phyloP scores from a whole-genome alignment of 2,113 vertebrate genomes.

The Petrocephalus zakoni region DNA sequence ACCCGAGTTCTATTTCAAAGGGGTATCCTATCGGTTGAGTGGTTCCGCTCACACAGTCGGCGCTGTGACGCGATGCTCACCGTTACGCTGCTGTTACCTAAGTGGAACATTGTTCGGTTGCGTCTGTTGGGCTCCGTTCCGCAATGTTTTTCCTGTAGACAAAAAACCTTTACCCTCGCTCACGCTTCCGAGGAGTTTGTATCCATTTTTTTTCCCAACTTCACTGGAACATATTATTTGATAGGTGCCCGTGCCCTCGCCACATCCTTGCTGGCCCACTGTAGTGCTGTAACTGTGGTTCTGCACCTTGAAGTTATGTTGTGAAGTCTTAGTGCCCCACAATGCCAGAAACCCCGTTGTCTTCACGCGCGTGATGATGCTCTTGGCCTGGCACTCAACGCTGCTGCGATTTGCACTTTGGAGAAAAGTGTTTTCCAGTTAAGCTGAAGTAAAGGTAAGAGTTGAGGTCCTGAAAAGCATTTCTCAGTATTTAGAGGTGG shows the following conservation, averaged over 20 bases:
- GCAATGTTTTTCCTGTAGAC: neutral
- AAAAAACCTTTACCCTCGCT: constrained; percentile 1
- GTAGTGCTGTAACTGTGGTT: neutral
- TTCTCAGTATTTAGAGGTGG: neutral
- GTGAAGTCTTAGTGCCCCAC: neutral
- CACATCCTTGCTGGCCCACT: neutral
- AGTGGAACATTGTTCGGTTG: neutral
- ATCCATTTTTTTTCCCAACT: neutral
- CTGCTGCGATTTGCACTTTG: neutral
- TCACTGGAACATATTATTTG: neutral
- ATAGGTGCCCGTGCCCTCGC: neutral
- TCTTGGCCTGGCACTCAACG: neutral
- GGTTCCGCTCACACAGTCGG: neutral
- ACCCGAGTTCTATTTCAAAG: constrained; percentile 14
- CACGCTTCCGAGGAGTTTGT: neutral
- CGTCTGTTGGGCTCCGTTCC: neutral
- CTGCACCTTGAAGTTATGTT: neutral
- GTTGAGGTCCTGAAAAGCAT: neutral
- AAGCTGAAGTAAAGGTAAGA: neutral
- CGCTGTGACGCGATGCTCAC: neutral
- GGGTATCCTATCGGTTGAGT: constrained; percentile 13
- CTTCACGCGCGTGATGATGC: neutral
- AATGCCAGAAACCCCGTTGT: neutral
- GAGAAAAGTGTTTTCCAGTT: neutral
- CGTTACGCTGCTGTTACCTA: neutral